phyloP scores from a whole-genome alignment of 2,888 invertebrate species.

The Dugesia japonica region DNA sequence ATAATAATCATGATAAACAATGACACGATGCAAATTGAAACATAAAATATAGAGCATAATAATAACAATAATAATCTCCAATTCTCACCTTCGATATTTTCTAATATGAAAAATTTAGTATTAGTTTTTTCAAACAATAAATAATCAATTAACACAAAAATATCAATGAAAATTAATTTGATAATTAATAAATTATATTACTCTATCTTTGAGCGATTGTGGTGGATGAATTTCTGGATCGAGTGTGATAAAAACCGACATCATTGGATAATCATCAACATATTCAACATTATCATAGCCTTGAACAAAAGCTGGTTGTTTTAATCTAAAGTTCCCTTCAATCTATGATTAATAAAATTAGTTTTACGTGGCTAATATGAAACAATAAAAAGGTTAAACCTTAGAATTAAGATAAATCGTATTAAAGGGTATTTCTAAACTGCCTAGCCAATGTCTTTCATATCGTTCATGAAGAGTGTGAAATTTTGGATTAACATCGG shows the following conservation, averaged over 20 bases:
- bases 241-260: conserved; percentile 57
- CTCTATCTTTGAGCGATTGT: conserved; percentile 45
- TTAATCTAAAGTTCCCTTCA: conserved; percentile 65
- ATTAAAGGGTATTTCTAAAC: conserved; percentile 62
- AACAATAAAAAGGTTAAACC: too few species aligned
- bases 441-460: conserved; percentile 64
- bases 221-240: conserved; percentile 53
- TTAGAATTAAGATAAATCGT: conserved; percentile 59
- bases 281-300: conserved; percentile 51
- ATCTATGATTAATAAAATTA: conserved; percentile 54
- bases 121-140: too few species aligned
- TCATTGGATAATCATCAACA: conserved; percentile 30
- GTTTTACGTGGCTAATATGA: neutral
- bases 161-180: neutral
- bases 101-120: neutral
- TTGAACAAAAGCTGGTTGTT: conserved; percentile 59
- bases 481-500: conserved; percentile 53
- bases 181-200: conserved; percentile 33
- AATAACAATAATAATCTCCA: neutral
- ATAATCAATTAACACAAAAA: neutral
- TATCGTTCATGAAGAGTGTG: conserved; percentile 60
- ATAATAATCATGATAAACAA: too few species aligned
- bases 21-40: conserved; percentile 10
- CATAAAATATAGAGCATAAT: neutral
- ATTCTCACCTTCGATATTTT: neutral